Conservation (phyloP, 2,797 vertebrate species). For the Vipera ursinii region DNA sequence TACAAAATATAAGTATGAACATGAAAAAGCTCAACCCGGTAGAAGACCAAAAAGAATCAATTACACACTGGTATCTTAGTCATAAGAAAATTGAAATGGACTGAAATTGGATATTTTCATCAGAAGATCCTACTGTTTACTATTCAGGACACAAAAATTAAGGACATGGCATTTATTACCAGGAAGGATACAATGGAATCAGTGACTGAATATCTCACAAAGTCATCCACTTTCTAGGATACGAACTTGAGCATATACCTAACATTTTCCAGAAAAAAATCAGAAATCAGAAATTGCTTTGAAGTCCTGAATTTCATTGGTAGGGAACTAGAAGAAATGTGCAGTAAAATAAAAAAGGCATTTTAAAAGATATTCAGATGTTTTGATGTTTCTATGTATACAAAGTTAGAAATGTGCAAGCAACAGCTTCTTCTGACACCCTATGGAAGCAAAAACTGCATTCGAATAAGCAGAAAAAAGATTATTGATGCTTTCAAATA, state of each 20-base stretch:
- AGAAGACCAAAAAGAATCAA: neutral
- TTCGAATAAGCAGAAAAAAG: neutral
- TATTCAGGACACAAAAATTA: neutral
- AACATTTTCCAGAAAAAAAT: neutral
- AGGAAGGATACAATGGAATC: neutral
- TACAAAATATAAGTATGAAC: neutral
- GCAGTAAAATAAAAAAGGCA: neutral
- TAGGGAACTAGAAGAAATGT: neutral
- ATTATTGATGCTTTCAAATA: neutral
- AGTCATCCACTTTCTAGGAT: neutral
- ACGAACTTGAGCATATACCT: neutral
- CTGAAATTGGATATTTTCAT: neutral
- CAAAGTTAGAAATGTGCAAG: neutral
- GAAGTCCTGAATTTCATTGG: neutral
- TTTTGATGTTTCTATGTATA: neutral
- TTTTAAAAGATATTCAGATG: neutral
- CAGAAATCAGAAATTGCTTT: neutral
- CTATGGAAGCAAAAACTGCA: neutral
- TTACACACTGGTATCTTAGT: neutral
- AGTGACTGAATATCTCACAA: neutral
- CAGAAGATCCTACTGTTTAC: neutral
- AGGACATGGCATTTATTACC: neutral
- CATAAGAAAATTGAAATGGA: neutral
- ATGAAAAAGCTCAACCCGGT: neutral
- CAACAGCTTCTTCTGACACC: neutral